Evolutionary conservation across 2,113 vertebrate genomes (phyloP), one percentile per base, ranked within the genome.

Genomic region (Vombatus ursinus): DNA sequence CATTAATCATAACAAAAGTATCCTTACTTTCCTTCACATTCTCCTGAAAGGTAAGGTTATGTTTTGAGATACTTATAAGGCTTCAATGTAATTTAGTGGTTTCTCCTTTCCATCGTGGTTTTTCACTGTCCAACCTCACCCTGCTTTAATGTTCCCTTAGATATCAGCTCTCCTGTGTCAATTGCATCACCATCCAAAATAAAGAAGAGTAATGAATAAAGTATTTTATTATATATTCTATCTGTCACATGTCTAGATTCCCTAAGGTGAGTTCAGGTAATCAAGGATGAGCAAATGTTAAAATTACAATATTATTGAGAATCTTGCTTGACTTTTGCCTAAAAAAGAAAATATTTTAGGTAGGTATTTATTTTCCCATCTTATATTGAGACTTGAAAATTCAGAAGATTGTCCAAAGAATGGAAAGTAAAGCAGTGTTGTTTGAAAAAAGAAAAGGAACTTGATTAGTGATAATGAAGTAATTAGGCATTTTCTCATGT

Each of bases 191-290:
- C 47, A 91, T 97, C 23, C 89, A 47, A 61, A 92, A 50, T 51
- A 93, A 93, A 53, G 31, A 22, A 91, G 26, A 94, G 25, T 0
- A 25, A 26, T 96, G 95, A 93, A 48, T 95, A 89, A 95, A 50
- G 84, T 90, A 24, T 31, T 53, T 54, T 89, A 23, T 26, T 50
- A 4, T 48, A 8, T n/a, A 16, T n/a, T 8, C 16, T 77, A 1
- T 44, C 7, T 84, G 44, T 84, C 44, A 22, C 6, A 84, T 7
- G 2, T 90, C 44, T 93, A 0, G 53, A 31, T 47, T 50, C 28
- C 0, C 92, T 52, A 91, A 47, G 14, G 91, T 95, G 48, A 90
- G 3, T 16, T 96, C n/a, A 44, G 50, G 24, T 90, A 92, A 68
- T 8, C 10, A 52, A 92, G 9, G 57, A 94, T 93, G 93, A 3